Evolutionary conservation across 1,140 invertebrate species (phyloP).

Genomic region (Ridgeia piscesae): DNA sequence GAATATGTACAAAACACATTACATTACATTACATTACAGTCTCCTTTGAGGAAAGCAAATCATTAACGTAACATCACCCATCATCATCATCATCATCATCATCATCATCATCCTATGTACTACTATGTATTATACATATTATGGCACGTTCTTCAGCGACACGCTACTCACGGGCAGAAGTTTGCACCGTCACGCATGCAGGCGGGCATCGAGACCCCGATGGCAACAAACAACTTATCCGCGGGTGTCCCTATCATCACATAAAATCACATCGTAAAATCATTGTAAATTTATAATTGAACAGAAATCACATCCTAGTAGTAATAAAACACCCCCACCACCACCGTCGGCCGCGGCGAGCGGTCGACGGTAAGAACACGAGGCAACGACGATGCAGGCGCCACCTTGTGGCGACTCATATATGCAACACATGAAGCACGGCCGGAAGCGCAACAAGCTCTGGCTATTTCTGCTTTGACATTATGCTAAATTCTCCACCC

Average conservation of each 20-base stretch:
- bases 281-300: conserved; percentile 7
- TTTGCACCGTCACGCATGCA: neutral
- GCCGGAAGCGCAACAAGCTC: neutral
- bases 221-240: neutral
- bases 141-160: neutral
- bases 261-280: neutral
- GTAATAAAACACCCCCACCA: neutral
- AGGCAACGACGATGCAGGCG: neutral
- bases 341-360: neutral
- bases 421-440: neutral
- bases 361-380: neutral
- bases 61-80: neutral
- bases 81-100: too few species aligned
- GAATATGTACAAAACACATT: neutral
- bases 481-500: conserved; percentile 3
- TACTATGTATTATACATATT: conserved; percentile 2
- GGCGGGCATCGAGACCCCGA: neutral
- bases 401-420: neutral
- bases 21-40: neutral
- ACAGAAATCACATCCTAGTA: neutral
- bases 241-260: neutral
- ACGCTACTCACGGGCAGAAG: neutral
- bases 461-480: neutral
- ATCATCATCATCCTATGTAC: neutral
- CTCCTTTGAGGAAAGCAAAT: neutral